These are phyloP conservation scores for Sphyrna mokarran DNA, from an alignment of 2,113 vertebrate species.

Conservation along the genomic window DNA sequence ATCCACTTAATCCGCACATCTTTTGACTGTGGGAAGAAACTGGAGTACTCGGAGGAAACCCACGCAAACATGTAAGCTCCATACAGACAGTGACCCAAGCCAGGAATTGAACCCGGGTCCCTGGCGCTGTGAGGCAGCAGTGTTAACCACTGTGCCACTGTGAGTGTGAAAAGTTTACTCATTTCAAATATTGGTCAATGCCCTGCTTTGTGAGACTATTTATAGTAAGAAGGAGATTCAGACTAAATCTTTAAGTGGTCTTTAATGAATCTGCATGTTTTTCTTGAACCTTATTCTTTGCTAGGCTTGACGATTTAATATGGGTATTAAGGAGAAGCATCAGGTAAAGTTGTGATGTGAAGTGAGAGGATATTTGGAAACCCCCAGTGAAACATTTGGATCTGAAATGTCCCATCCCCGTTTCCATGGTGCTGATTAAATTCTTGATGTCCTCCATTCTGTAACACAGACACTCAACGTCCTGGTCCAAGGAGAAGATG, in stretches of 20 bases:
- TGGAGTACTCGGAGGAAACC: too few relatives aligned
- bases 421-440: background rate
- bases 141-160: too few relatives aligned
- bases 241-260: background rate
- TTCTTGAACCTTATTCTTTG: background rate
- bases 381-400: background rate
- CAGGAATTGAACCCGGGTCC: too few relatives aligned
- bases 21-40: too few relatives aligned
- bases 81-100: too few relatives aligned
- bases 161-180: background rate
- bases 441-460: background rate
- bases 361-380: background rate
- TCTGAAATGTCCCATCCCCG: background rate
- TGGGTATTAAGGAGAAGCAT: background rate
- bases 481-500: constrained; percentile 71
- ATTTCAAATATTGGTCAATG: background rate
- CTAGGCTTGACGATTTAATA: background rate
- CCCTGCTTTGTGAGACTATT: too few relatives aligned
- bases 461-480: constrained; percentile 77
- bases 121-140: too few relatives aligned
- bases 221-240: background rate
- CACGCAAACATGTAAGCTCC: too few relatives aligned
- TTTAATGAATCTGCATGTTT: background rate
- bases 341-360: background rate
- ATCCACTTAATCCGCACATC: too few relatives aligned